A percentile compares a stretch with the other conserved stretches of the same genome.
These are phyloP conservation scores for Stegastes partitus DNA, from an alignment of 2,113 vertebrate species.

Conservation along the genomic window DNA sequence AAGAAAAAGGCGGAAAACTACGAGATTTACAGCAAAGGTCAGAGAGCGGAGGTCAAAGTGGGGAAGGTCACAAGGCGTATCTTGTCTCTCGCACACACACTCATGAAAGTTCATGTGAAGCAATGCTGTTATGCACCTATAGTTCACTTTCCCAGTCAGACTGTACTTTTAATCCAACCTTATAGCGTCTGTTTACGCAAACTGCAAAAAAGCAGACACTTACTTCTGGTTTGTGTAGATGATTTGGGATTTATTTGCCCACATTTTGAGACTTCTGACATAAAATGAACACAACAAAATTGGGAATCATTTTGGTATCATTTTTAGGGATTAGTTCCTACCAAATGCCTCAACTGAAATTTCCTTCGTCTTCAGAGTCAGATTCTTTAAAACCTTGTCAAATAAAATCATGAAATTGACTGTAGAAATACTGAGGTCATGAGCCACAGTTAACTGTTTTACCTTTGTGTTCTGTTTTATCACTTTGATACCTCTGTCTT, in stretches of 20 bases:
- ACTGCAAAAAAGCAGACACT: background rate
- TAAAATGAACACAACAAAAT: too few species aligned
- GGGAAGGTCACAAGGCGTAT: slow-evolving; percentile 64
- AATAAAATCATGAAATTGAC: too few species aligned
- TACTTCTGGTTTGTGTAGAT: background rate
- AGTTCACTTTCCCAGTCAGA: background rate
- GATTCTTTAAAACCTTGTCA: too few species aligned
- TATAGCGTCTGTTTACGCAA: slow-evolving; percentile 3
- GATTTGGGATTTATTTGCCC: background rate
- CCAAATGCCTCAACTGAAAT: too few species aligned
- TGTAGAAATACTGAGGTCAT: too few species aligned
- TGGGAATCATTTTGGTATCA: too few species aligned
- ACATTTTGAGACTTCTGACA: too few species aligned
- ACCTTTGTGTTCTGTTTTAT: too few species aligned
- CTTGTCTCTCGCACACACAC: slow-evolving; percentile 21
- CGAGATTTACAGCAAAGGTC: slow-evolving; percentile 67
- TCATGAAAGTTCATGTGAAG: slow-evolving; percentile 35
- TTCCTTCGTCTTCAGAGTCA: too few species aligned
- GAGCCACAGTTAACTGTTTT: too few species aligned
- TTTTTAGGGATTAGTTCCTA: too few species aligned
- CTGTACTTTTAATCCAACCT: background rate
- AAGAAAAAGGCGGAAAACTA: slow-evolving; percentile 62
- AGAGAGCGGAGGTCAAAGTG: slow-evolving; percentile 59
- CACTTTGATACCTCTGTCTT: too few species aligned
- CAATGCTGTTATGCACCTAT: slow-evolving; percentile 13